Percentiles rank a stretch among this genome's conserved stretches.
These are phyloP conservation scores for Pycnomerus fuliginosus DNA, from an alignment of 2,888 invertebrate species.

Conservation along the genomic window DNA sequence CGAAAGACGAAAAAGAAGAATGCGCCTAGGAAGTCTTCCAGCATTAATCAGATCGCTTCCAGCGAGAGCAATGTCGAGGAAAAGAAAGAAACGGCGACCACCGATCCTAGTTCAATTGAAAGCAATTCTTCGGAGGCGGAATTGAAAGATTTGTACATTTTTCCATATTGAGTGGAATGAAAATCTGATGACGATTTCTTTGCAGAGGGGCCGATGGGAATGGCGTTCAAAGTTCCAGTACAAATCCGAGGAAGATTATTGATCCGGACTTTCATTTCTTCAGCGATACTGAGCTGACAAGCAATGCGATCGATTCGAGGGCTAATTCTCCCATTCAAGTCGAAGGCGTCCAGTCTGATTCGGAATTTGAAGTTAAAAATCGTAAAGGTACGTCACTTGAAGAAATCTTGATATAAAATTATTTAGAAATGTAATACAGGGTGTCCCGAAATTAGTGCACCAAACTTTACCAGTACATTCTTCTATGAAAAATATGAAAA, in stretches of 20 bases:
- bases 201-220: too few relatives aligned
- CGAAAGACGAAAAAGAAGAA: slow-evolving; percentile 83
- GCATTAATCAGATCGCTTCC: slow-evolving; percentile 56
- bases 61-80: slow-evolving; percentile 45
- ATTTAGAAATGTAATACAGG: too few relatives aligned
- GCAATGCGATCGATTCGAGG: slow-evolving; percentile 60
- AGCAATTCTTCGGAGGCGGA: slow-evolving; percentile 50
- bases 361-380: slow-evolving; percentile 79
- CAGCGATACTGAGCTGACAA: slow-evolving; percentile 88
- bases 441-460: too few relatives aligned
- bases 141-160: slow-evolving; percentile 50
- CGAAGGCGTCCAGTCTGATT: slow-evolving; percentile 77
- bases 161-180: too few relatives aligned
- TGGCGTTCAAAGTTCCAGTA: too few relatives aligned
- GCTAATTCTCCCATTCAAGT: slow-evolving; percentile 72
- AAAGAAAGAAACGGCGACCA: slow-evolving; percentile 41
- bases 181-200: too few relatives aligned
- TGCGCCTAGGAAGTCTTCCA: slow-evolving; percentile 68
- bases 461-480: too few relatives aligned
- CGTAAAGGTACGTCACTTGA: slow-evolving; percentile 48
- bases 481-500: too few relatives aligned
- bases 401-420: too few relatives aligned
- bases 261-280: slow-evolving; percentile 83
- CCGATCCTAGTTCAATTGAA: slow-evolving; percentile 50
- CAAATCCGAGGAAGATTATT: slow-evolving; percentile 41